A percentile compares a stretch with the other conserved stretches of the same genome.
These are phyloP conservation scores for Protodeltote pygarga DNA, from an alignment of 2,888 invertebrate species.

Conservation along the genomic window DNA sequence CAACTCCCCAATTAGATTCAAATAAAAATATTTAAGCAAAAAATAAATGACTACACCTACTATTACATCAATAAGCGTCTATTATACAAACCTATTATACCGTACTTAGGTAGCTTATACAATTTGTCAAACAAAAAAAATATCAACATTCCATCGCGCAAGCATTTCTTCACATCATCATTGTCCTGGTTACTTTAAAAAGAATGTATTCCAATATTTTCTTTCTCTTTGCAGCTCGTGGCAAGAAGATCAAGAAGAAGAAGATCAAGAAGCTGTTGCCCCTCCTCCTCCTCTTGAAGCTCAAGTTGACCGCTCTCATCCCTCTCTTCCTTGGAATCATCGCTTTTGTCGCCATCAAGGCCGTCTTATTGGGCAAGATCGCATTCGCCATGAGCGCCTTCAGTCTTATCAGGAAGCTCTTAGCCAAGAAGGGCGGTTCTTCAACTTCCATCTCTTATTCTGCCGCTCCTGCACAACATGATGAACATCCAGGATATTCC, in stretches of 20 bases:
- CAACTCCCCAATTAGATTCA: conserved; percentile 18
- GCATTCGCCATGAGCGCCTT: conserved; percentile 92
- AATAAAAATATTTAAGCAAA: conserved; percentile 16
- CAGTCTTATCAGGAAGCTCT: conserved; percentile 88
- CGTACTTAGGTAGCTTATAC: no score
- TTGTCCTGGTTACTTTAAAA: no score
- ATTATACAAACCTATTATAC: conserved; percentile 20
- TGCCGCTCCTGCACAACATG: conserved; percentile 87
- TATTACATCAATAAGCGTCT: conserved; percentile 21
- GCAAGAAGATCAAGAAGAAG: conserved; percentile 94
- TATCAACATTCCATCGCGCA: no score
- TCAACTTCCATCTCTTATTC: conserved; percentile 86
- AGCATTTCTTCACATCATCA: no score
- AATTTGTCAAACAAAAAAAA: no score
- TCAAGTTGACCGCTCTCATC: conserved; percentile 92
- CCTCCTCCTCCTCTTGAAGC: conserved; percentile 91
- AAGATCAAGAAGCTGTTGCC: conserved; percentile 92
- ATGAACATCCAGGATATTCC: conserved; percentile 85
- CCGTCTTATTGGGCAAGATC: conserved; percentile 93
- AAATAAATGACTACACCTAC: conserved; percentile 6
- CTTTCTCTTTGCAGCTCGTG: conserved; percentile 87
- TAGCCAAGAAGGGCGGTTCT: conserved; percentile 84
- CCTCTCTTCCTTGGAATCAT: conserved; percentile 91
- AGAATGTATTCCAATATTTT: not conserved
- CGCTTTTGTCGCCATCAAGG: conserved; percentile 93